Evolutionary conservation across 1,140 invertebrate genomes (phyloP).

Genomic region (Dendrolimus kikuchii): DNA sequence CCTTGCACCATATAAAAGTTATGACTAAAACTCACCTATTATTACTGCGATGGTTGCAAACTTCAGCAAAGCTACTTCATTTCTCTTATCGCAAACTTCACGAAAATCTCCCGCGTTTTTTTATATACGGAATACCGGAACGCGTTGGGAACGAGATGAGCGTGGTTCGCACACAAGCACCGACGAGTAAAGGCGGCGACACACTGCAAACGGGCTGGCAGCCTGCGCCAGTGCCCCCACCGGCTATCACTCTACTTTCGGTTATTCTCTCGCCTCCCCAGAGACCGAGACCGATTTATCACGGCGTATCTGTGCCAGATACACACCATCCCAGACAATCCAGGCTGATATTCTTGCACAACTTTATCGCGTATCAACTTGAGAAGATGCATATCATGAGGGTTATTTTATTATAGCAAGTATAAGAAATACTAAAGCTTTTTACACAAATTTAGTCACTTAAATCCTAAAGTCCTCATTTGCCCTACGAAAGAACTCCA

Average conservation of each 20-base stretch:
- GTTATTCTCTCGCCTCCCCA: conserved; percentile 49
- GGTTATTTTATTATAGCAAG: too few species aligned
- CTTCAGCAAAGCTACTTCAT: too few species aligned
- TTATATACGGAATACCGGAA: too few species aligned
- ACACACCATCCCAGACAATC: conserved; percentile 28
- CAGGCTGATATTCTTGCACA: conserved; percentile 22
- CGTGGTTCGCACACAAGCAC: conserved; percentile 30
- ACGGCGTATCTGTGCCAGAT: conserved; percentile 37
- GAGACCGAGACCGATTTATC: conserved; percentile 53
- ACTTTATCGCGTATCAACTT: too few species aligned
- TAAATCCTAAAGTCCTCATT: conserved; percentile 13
- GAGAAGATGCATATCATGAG: too few species aligned
- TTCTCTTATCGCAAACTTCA: too few species aligned
- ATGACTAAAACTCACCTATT: too few species aligned
- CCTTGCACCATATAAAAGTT: too few species aligned
- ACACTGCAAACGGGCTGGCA: conserved; percentile 38
- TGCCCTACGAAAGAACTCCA: too few species aligned
- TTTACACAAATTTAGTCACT: conserved; percentile 19
- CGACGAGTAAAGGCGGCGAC: conserved; percentile 42
- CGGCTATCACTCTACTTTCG: conserved; percentile 59
- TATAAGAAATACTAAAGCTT: neutral
- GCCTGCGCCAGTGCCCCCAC: conserved; percentile 39
- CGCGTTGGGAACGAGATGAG: neutral
- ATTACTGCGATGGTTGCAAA: too few species aligned
- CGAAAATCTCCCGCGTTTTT: too few species aligned